Base-by-base conservation (phyloP, 1,140 invertebrate species). In the Drosophila baimaii region DNA sequence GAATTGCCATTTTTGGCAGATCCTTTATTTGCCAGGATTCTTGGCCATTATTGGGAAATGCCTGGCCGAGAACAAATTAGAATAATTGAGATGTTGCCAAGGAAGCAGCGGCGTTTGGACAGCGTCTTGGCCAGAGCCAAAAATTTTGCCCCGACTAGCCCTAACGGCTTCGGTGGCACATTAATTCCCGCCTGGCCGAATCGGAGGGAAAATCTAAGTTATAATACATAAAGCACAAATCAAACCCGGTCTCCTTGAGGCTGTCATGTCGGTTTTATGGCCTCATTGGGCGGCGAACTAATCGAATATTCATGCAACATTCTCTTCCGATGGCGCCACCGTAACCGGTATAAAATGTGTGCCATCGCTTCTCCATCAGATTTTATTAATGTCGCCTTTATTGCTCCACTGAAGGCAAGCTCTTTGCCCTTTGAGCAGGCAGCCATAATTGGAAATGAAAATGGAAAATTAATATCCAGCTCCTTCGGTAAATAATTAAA, bases 51-150 rank as follows among this genome's bases (percentile, higher is more conserved):
- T 77, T 76, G 68, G 68, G 35, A 77, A 77, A 76, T 76, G 62
- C 74, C 43, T 76, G 63, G 54, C 43, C 58, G 23, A 72, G 68
- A 37, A 55, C 61, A 79, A 81, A 56, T 62, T 68, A 52, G 62
- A 69, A 72, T 77, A 86, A 86, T 74, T 81, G 74, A 81, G 44
- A 55, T 58, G 39, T 64, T 81, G 71, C 55, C 65, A 77, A 80
- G 35, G 39, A 31, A 21, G 31, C 66, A 46, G 49, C 15, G 46
- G 9, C 41, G 21, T 21, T 47, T 33, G 55, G 55, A 44, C 59
- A 76, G 15, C 31, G 19, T 55, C 41, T 46, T 39, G 19, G 43
- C 19, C 51, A 56, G 44, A 51, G 59, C 35, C 69, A 72, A 41
- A 49, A 29, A 33, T 33, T 2, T 29, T 31, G 23, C 37, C 25